Evolutionary conservation across 2,797 vertebrate species (phyloP), one percentile per base, ranked within the genome.

Genomic region (Diglossa cyanea): DNA sequence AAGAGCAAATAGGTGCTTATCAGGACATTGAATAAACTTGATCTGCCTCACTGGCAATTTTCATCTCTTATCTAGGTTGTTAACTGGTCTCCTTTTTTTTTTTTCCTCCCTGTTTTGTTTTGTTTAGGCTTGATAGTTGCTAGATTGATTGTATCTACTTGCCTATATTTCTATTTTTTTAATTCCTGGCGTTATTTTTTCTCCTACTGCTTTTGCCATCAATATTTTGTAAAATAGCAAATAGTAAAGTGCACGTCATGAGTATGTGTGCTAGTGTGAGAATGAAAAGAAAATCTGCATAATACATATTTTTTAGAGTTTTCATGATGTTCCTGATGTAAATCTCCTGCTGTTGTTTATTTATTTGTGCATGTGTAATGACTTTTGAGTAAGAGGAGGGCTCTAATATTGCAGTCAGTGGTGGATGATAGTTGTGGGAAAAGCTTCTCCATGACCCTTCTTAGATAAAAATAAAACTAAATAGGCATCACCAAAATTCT

Each of bases 1-100:
- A 98, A 98, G 98, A 98, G 98, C 98, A 98, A 98, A 98, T 98
- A 98, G 98, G 98, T 98, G 98, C 98, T 98, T 98, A 98, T 98
- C 98, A 97, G 98, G 97, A 97, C 97, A 97, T 95, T 98, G 98
- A 98, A 98, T 98, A 98, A 98, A 98, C 98, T 98, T 98, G 97
- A 98, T 98, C 98, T 98, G 98, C 98, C 98, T 98, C 97, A 98
- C 95, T 98, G 97, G 97, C 98, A 98, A 98, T 98, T 98, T 98
- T 98, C 98, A 98, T 98, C 98, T 98, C 98, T 98, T 98, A 98
- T 98, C 98, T 97, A 95, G 92, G 97, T 97, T 98, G 97, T 97
- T 98, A 98, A 98, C 97, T 97, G 97, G 97, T 96, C 96, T 97
- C 97, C 63, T 88, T 94, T 85, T 75, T 45, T 45, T 58, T 92